Percentiles rank a stretch among this genome's conserved stretches.
Conservation (phyloP, 2,888 invertebrate genomes). For the Dione vanillae region DNA sequence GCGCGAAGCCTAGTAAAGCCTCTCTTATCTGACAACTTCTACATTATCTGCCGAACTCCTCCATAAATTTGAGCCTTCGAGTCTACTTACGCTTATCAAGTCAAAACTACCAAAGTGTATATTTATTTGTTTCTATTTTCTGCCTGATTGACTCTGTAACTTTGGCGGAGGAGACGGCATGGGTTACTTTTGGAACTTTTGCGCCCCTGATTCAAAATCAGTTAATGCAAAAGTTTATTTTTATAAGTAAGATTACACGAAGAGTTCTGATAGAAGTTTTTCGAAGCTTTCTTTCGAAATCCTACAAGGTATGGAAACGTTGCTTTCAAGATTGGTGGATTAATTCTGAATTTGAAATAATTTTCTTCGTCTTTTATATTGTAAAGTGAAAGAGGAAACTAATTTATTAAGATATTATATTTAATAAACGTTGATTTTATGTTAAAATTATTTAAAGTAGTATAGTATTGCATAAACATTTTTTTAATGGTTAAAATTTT, state of each 20-base stretch:
- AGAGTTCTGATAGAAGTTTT: constrained; percentile 77
- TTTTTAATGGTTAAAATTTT: constrained; percentile 75
- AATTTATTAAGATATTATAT: constrained; percentile 51
- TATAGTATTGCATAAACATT: constrained; percentile 3
- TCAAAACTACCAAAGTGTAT: constrained; percentile 79
- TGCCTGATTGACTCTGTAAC: constrained; percentile 76
- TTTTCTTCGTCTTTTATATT: constrained; percentile 61
- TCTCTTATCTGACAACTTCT: constrained; percentile 78
- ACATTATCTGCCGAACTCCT: constrained; percentile 76
- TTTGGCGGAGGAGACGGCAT: constrained; percentile 63
- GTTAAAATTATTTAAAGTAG: neutral
- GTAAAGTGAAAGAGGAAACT: constrained; percentile 45
- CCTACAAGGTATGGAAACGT: constrained; percentile 78
- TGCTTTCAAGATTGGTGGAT: constrained; percentile 73
- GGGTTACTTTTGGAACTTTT: constrained; percentile 71
- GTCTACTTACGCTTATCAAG: constrained; percentile 75
- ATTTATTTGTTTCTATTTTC: constrained; percentile 82
- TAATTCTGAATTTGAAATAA: constrained; percentile 81
- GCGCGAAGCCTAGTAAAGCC: constrained; percentile 67
- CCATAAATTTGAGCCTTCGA: constrained; percentile 73
- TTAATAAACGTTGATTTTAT: neutral
- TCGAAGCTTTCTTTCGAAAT: constrained; percentile 78
- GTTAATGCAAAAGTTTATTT: constrained; percentile 86
- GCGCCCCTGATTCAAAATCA: constrained; percentile 81
- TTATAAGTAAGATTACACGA: constrained; percentile 85